Base-by-base conservation (phyloP, 1,140 invertebrate species). In the Sycophila sp. region DNA sequence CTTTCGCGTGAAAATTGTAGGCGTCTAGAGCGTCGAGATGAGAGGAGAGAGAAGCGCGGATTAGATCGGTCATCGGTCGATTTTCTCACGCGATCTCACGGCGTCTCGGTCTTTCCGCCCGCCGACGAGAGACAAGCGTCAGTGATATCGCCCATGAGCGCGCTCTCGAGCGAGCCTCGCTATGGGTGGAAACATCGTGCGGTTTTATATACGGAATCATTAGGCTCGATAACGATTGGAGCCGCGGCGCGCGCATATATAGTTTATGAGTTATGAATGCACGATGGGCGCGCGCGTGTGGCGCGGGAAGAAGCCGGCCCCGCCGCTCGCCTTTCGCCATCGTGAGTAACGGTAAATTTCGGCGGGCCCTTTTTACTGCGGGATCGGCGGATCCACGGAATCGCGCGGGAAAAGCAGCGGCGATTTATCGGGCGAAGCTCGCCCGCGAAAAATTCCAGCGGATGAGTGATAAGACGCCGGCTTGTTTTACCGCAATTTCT, bases 71-170 rank as follows among this genome's bases (percentile, higher is more conserved):
- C 65, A 68, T 62, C 47, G 67, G 11, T 47, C 28, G 59, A 36
- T 69, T 62, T 69, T 62, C 59, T 69, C 68, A 69, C 68, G 68
- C 49, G 58, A 69, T 69, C 66, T 68, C 55, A 2, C 34, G 19
- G 10, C 34, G 6, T 6, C n/a, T 5, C 45, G 36, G 6, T 65
- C 19, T 55, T 38, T 53, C 49, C 34, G 63, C 49, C 53, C 63
- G 49, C 63, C 38, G 49, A 32, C 24, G 34, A 55, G 36, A 55
- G 26, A 63, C 32, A 30, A 10, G 2, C 13, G 42, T 28, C 42
- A 28, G 22, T n/a, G 38, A 45, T 42, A 60, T 24, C 24, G n/a
- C 10, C 30, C 58, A 26, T 36, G 40, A 42, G 40, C 11, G 15
- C n/a, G n/a, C n/a, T n/a, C n/a, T n/a, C n/a, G n/a, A 47, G 19